phyloP scores from a whole-genome alignment of 2,797 vertebrate genomes.

The Ctenosaura bakeri region DNA sequence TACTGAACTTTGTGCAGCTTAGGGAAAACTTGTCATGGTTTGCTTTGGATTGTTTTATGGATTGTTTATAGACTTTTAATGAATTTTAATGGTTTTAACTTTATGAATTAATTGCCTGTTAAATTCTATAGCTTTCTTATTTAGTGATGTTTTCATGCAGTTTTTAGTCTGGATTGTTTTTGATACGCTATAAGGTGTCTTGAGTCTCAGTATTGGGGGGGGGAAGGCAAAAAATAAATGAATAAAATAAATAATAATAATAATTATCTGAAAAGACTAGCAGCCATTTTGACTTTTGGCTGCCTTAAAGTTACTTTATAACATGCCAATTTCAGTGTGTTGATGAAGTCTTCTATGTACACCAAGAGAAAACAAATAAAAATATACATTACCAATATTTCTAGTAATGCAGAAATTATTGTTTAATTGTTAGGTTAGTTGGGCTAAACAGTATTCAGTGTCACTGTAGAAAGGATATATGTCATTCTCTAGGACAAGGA shows the following conservation, averaged over 20 bases:
- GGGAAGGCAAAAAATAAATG: too few species aligned
- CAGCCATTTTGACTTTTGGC: neutral
- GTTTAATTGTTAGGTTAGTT: neutral
- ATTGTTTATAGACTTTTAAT: neutral
- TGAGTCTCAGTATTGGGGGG: too few species aligned
- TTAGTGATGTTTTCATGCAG: neutral
- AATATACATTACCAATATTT: neutral
- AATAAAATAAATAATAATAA: too few species aligned
- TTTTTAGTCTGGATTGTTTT: too few species aligned
- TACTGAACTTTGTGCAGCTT: neutral
- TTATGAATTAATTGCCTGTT: neutral
- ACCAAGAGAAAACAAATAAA: neutral
- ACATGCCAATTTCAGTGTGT: neutral
- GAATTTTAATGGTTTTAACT: neutral
- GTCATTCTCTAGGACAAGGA: neutral
- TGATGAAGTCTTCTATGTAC: neutral
- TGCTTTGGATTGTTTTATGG: too few species aligned
- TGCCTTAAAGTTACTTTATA: neutral
- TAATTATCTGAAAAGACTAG: neutral
- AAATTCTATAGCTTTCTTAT: neutral
- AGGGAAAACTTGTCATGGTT: neutral
- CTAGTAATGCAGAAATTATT: neutral
- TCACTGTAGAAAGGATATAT: neutral
- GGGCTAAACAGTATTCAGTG: neutral
- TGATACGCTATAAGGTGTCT: too few species aligned